Evolutionary conservation across 1,140 invertebrate genomes (phyloP).

Genomic region (Atta colombica): DNA sequence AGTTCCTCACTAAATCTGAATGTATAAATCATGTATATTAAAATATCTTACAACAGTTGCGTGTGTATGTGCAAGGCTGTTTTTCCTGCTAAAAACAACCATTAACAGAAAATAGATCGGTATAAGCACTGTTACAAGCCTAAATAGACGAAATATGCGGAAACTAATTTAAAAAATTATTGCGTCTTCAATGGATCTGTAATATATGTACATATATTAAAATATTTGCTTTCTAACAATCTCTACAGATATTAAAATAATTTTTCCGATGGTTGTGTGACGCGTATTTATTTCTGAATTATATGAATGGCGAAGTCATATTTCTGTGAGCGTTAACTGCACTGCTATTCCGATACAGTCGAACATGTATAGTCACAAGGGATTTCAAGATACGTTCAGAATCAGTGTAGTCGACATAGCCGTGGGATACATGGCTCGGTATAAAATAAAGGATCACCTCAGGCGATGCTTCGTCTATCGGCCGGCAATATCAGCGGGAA

Average conservation of each 20-base stretch:
- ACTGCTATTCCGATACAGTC: background rate
- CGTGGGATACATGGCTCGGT: constrained; percentile 67
- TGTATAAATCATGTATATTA: too few relatives aligned
- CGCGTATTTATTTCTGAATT: background rate
- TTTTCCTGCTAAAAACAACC: too few relatives aligned
- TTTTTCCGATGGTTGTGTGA: background rate
- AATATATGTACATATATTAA: too few relatives aligned
- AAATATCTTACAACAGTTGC: too few relatives aligned
- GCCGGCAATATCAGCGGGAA: constrained; percentile 83
- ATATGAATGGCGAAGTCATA: background rate
- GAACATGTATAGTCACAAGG: constrained; percentile 25
- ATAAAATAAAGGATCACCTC: constrained; percentile 81
- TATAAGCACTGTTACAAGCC: too few relatives aligned
- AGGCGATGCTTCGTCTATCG: constrained; percentile 79
- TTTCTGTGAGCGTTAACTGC: background rate
- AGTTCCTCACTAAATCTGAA: too few relatives aligned
- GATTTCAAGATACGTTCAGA: constrained; percentile 38
- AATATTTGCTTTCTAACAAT: background rate
- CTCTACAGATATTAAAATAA: background rate
- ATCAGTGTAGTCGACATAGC: constrained; percentile 34
- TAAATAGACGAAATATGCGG: too few relatives aligned
- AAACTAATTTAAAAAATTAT: too few relatives aligned
- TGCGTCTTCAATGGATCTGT: too few relatives aligned
- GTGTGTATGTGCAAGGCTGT: too few relatives aligned
- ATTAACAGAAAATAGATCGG: too few relatives aligned